Evolutionary conservation across 2,113 vertebrate species (phyloP).

Genomic region (Burhinus oedicnemus): DNA sequence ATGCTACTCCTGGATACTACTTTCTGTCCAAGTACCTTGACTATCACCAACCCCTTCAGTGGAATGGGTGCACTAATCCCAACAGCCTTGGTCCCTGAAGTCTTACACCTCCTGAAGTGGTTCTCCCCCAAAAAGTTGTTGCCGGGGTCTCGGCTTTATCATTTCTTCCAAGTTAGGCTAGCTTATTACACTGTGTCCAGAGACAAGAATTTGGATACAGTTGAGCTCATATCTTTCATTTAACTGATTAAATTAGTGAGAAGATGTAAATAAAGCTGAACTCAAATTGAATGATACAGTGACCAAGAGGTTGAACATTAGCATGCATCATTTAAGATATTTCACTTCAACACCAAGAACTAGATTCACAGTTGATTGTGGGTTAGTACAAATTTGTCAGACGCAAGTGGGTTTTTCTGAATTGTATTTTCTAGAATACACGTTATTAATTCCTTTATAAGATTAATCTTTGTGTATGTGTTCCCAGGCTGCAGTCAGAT

Average conservation of each 20-base stretch:
- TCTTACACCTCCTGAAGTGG: conserved; percentile 14
- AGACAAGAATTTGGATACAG: conserved; percentile 47
- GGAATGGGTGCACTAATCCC: background rate
- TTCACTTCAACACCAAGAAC: conserved; percentile 68
- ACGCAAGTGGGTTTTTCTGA: conserved; percentile 34
- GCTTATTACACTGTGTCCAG: conserved; percentile 46
- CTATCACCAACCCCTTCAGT: background rate
- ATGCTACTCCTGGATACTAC: background rate
- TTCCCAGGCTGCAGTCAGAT: conserved; percentile 29
- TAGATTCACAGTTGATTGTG: conserved; percentile 60
- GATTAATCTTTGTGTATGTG: conserved; percentile 2
- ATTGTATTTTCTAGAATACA: conserved; percentile 41
- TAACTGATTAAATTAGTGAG: conserved; percentile 44
- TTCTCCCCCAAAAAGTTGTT: background rate
- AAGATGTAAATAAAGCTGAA: conserved; percentile 62
- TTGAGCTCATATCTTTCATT: conserved; percentile 19
- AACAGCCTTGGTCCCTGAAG: conserved; percentile 62
- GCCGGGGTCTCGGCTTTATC: background rate
- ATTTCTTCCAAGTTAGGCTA: conserved; percentile 18
- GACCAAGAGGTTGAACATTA: conserved; percentile 52
- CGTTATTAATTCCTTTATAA: background rate
- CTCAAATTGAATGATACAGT: conserved; percentile 52
- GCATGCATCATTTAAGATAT: conserved; percentile 63
- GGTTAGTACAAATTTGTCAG: conserved; percentile 60
- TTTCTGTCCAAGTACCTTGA: background rate